A percentile compares a stretch with the other conserved stretches of the same genome.
Conservation (phyloP, 2,797 vertebrate genomes). For the Antrozous pallidus region DNA sequence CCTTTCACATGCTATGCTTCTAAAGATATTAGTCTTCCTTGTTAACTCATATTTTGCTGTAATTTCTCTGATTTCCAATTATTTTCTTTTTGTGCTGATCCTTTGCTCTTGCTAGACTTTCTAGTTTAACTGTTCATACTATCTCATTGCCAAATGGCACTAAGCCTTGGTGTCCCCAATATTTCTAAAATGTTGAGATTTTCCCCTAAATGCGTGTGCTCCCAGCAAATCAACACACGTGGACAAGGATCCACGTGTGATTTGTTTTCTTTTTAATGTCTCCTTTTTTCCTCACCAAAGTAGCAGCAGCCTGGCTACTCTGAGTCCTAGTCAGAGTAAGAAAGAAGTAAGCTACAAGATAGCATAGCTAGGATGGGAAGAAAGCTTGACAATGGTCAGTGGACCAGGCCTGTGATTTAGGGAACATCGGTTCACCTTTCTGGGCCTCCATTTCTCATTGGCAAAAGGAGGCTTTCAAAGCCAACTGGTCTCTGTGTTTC, state of each 20-base stretch:
- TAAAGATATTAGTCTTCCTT: neutral
- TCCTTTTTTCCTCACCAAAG: neutral
- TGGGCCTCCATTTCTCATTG: neutral
- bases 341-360: neutral
- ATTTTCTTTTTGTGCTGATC: neutral
- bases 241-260: neutral
- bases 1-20: neutral
- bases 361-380: accelerated
- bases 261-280: neutral
- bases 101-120: neutral
- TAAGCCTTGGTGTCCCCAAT: neutral
- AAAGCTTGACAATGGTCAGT: neutral
- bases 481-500: neutral
- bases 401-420: neutral
- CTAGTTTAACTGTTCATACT: neutral
- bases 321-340: neutral
- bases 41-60: neutral
- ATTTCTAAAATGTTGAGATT: neutral
- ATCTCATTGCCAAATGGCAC: neutral
- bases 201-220: neutral
- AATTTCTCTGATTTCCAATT: neutral
- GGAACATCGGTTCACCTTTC: neutral
- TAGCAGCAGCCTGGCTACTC: too few relatives aligned
- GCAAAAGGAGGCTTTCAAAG: neutral
- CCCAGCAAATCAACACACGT: neutral